Base-by-base conservation (phyloP, 1,140 invertebrate genomes). In the Spodoptera litura region DNA sequence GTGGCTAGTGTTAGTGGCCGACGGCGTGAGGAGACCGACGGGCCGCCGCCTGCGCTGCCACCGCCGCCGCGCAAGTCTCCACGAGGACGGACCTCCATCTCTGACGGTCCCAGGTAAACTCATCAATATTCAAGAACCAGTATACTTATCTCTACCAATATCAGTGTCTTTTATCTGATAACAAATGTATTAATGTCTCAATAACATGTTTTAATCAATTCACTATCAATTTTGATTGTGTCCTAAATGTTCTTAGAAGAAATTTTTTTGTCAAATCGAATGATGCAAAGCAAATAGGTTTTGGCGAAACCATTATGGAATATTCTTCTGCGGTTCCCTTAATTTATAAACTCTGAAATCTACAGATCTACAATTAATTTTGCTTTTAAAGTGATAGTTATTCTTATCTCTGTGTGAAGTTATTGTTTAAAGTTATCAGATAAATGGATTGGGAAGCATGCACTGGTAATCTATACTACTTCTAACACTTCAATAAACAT, bases 21-120 rank as follows among this genome's bases (percentile, higher is more conserved):
- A 8, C 85, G 90, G 55, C 87, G 89, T 71, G 88, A 93, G 76
- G 92, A 94, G 53, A 78, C 52, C 38, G 91, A 91, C 53, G 93
- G 83, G 12, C 89, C 90, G n/a, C 93, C 93, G 27, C 93, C 94
- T 2, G 87, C 93, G 12, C 78, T 95, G 58, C 93, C 91, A 66
- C 95, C 95, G 27, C 93, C 91, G 52, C 95, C 95, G 9, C 91
- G 95, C 11, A 94, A 95, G 27, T 95, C 95, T 12, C 94, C 94
- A 44, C 87, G 95, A 90, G 81, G 89, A 78, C 73, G 90, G 6
- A 83, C 83, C 11, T 87, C 87, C n/a, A 87, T 83, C 58, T 82
- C 87, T 35, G 89, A 94, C 51, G 87, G 80, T 35, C 80, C 89
- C 20, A 90, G 88, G 91, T 92, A 82, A 78, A 31, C 76, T n/a